Evolutionary conservation across 2,113 vertebrate genomes (phyloP).

Genomic region (Seriola dumerili): DNA sequence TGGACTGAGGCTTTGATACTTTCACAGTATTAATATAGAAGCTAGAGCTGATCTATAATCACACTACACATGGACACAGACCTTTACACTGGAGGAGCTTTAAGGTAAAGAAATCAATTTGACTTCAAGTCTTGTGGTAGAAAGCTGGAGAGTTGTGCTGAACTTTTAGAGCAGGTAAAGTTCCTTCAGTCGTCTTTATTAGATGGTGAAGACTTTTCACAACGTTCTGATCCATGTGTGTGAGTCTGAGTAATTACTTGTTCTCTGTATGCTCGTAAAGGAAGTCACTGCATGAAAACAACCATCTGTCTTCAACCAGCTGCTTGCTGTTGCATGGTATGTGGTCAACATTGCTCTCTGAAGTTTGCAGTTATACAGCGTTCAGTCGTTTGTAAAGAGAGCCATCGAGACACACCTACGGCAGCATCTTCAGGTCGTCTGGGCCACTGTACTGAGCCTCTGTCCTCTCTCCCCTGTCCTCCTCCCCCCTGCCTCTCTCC

Average conservation of each 20-base stretch:
- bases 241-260: slow-evolving; percentile 25
- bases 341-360: neutral
- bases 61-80: no score
- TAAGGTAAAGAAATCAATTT: slow-evolving; percentile 33
- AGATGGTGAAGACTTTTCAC: neutral
- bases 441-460: neutral
- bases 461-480: no score
- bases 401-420: no score
- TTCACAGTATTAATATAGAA: no score
- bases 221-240: neutral
- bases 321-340: neutral
- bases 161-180: neutral
- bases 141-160: neutral
- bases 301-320: slow-evolving; percentile 28
- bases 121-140: no score
- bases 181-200: neutral
- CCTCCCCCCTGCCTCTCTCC: neutral
- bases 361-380: neutral
- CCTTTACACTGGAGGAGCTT: neutral
- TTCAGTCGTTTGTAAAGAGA: no score
- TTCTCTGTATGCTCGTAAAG: neutral
- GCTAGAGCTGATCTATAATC: no score
- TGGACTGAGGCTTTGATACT: no score
- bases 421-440: neutral
- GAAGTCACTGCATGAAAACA: neutral